Conservation (phyloP, 2,113 vertebrate species). For the Hyaena hyaena region DNA sequence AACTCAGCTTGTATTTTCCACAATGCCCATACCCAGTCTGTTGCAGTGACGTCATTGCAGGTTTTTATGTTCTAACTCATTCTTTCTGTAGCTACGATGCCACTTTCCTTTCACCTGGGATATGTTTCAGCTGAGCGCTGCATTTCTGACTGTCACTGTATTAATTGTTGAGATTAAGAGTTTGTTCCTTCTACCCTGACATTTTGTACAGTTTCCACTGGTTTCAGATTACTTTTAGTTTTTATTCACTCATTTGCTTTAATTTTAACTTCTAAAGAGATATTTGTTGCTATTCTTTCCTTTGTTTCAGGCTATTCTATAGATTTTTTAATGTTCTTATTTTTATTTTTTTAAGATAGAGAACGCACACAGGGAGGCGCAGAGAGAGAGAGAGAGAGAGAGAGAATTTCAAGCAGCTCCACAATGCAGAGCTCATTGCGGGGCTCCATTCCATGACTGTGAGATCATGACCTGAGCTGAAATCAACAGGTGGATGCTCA, state of each 20-base stretch:
- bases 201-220: slow-evolving; percentile 23
- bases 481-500: no score
- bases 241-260: not conserved
- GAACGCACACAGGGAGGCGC: no score
- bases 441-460: no score
- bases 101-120: not conserved
- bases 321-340: not conserved
- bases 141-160: slow-evolving; percentile 15
- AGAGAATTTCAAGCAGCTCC: no score
- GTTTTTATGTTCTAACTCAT: not conserved
- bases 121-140: not conserved
- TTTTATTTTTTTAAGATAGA: no score
- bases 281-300: not conserved
- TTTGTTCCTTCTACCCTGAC: not conserved
- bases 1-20: not conserved
- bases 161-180: not conserved
- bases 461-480: no score
- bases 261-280: not conserved
- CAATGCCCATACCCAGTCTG: not conserved
- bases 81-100: not conserved
- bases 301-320: not conserved
- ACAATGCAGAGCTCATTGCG: no score
- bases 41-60: not conserved
- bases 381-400: no score
- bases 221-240: slow-evolving; percentile 31